phyloP scores from a whole-genome alignment of 2,113 vertebrate species.

The Myxocyprinus asiaticus region DNA sequence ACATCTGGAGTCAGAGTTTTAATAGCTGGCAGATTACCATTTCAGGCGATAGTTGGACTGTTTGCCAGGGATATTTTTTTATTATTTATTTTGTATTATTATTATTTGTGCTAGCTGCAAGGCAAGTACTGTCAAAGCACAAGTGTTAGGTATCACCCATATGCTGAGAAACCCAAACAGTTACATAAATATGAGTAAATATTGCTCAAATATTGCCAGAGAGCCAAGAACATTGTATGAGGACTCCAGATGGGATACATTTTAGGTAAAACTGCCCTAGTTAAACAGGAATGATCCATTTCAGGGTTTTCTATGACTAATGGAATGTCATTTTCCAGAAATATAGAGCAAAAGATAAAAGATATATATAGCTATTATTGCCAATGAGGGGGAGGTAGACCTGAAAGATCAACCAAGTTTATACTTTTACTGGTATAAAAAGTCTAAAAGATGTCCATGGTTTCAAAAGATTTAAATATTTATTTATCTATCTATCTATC shows the following conservation, averaged over 20 bases:
- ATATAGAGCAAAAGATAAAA: too few relatives aligned
- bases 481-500: too few relatives aligned
- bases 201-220: neutral
- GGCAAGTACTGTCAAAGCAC: constrained; percentile 15
- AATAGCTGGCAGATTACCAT: neutral
- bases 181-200: constrained; percentile 10
- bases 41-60: neutral
- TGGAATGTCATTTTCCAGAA: too few relatives aligned
- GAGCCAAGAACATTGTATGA: neutral
- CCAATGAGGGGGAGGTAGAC: too few relatives aligned
- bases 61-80: neutral
- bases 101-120: neutral
- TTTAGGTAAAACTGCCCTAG: neutral
- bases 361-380: too few relatives aligned
- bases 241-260: neutral
- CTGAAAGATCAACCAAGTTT: too few relatives aligned
- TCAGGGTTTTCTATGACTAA: neutral
- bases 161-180: constrained; percentile 4
- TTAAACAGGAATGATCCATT: neutral
- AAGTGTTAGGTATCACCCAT: constrained; percentile 2
- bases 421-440: too few relatives aligned
- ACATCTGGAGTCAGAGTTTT: neutral
- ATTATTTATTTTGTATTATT: too few relatives aligned
- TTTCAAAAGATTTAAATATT: too few relatives aligned
- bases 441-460: too few relatives aligned